A percentile compares a stretch with the other conserved stretches of the same genome.
These are phyloP conservation scores for Micromys minutus DNA, from an alignment of 2,113 vertebrate species.

Conservation along the genomic window DNA sequence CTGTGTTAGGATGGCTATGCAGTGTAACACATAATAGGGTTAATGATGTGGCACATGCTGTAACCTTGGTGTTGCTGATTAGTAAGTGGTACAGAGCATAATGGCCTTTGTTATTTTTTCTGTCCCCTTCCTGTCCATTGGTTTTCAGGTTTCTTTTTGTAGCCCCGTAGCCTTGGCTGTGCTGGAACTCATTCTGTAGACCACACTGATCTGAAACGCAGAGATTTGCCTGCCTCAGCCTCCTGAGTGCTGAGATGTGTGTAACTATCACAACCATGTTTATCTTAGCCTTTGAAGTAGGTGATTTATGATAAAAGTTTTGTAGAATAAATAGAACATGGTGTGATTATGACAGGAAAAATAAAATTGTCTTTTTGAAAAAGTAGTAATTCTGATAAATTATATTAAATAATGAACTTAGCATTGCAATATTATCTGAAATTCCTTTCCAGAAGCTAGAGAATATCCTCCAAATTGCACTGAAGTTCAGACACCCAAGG, in stretches of 20 bases:
- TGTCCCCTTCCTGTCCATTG: background rate
- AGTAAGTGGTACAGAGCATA: accelerated
- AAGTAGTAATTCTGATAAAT: background rate
- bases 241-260: background rate
- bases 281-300: background rate
- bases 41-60: no score
- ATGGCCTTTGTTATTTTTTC: background rate
- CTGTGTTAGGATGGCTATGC: accelerated
- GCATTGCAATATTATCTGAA: background rate
- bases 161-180: background rate
- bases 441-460: background rate
- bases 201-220: background rate
- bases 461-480: background rate
- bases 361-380: background rate
- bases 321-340: background rate
- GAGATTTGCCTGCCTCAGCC: background rate
- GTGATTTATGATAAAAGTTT: background rate
- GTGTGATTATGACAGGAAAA: background rate
- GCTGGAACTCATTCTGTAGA: background rate
- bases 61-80: background rate
- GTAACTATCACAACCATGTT: background rate
- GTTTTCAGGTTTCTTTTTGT: background rate
- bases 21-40: no score
- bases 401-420: background rate
- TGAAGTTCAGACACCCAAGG: background rate